Conservation (phyloP, 1,140 invertebrate species). For the honey bee (Apis mellifera) region Amel_HAv3.1 CM009944.2:8098501-8099000, state of each 20-base stretch:
- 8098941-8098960: not conserved
- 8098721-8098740: constrained; percentile 5
- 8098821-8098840: not conserved
- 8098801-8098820: not conserved
- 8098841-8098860: not conserved
- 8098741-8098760: not conserved
- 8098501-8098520: constrained; percentile 11
- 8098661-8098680: not conserved
- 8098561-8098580: constrained; percentile 17
- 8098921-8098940: not conserved
- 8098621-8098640: constrained; percentile 7
- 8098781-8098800: not conserved
- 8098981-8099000: not conserved
- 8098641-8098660: not conserved
- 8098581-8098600: constrained; percentile 26
- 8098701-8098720: constrained; percentile 12
- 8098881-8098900: constrained; percentile 6
- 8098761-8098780: not conserved
- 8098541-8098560: constrained; percentile 9
- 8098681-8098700: not conserved
- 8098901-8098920: not conserved
- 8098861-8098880: not conserved
- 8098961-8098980: not conserved
- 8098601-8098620: constrained; percentile 29
- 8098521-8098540: constrained; percentile 29